These are phyloP conservation scores for Liodrosophila aerea DNA, from an alignment of 2,888 invertebrate genomes.

Conservation along the genomic window DNA sequence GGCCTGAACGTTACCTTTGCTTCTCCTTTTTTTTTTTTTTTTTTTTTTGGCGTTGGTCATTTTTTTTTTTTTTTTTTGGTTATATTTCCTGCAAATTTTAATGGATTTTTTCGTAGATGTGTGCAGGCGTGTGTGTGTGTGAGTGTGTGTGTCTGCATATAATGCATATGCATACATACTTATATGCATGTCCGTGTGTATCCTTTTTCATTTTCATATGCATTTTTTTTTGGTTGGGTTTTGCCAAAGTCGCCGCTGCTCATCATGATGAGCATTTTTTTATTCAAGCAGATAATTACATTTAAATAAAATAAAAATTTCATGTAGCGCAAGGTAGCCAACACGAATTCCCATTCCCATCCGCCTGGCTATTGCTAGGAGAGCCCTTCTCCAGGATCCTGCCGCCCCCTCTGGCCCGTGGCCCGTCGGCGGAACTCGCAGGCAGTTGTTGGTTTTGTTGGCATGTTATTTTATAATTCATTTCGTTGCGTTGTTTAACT, in stretches of 20 bases:
- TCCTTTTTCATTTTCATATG: slow-evolving; percentile 20
- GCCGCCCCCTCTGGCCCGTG: slow-evolving; percentile 18
- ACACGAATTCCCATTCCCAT: slow-evolving; percentile 9
- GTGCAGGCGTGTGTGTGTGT: slow-evolving; percentile 9
- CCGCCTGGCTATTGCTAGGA: not conserved
- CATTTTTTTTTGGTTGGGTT: slow-evolving; percentile 22
- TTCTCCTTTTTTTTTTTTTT: slow-evolving; percentile 1
- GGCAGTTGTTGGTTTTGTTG: slow-evolving; percentile 62
- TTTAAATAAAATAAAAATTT: slow-evolving; percentile 83
- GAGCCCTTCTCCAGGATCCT: slow-evolving; percentile 4
- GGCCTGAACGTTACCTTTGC: slow-evolving; percentile 47
- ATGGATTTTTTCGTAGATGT: slow-evolving; percentile 61
- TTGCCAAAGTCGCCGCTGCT: slow-evolving; percentile 35
- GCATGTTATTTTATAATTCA: slow-evolving; percentile 78
- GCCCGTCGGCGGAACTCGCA: slow-evolving; percentile 19
- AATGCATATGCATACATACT: slow-evolving; percentile 8
- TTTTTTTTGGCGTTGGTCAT: slow-evolving; percentile 20
- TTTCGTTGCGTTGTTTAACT: slow-evolving; percentile 75
- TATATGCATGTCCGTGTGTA: slow-evolving; percentile 21
- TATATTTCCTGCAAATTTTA: slow-evolving; percentile 64
- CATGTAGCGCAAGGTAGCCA: slow-evolving; percentile 65
- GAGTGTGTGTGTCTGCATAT: not conserved
- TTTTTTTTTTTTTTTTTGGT: slow-evolving; percentile 41
- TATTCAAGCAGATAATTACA: slow-evolving; percentile 82
- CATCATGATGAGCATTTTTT: slow-evolving; percentile 78